Evolutionary conservation across 2,888 invertebrate genomes (phyloP), one percentile per base, ranked within the genome.

Genomic region (Agrotis clavis): DNA sequence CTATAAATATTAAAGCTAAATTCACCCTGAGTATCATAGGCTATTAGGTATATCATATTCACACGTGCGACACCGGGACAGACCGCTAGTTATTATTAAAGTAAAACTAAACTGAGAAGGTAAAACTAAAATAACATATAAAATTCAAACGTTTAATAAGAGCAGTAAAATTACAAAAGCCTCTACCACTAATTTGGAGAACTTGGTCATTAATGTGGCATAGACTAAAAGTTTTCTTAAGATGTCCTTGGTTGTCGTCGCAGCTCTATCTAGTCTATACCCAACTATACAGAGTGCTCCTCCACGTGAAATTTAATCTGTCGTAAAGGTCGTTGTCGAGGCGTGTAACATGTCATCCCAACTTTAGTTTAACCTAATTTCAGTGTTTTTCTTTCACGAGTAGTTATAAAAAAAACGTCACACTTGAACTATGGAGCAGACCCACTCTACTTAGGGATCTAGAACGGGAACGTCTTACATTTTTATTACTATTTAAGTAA

Each of bases 391-490:
- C 41, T 67, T 72, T 56, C 53, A 45, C 13, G 14, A 7, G 9
- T 48, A 18, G 9, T 2, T 48, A 21, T n/a, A n/a, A n/a, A n/a
- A n/a, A 51, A 48, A 74, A 77, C 14, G 19, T 74, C 77, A 53
- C 70, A 51, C 77, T 73, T 77, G 51, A 41, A 41, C 77, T 25
- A 48, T 47, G n/a, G 47, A 25, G 16, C 25, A 59, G 25, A 41
- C 16, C 41, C 35, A 25, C 18, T 74, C 50, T 41, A 16, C 61
- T 71, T 62, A 62, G 56, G 60, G 19, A 71, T 71, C 56, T 71
- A 71, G 79, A 71, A 47, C 78, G 50, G 13, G 61, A 57, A 59
- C 18, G 41, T 25, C 72, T 51, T 71, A 35, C 19, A 50, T 78
- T 61, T 35, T 47, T 13, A 62, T 71, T 68, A 48, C 25, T 77